Evolutionary conservation across 1,140 invertebrate genomes (phyloP).

Genomic region (Apocrypta bakeri): DNA sequence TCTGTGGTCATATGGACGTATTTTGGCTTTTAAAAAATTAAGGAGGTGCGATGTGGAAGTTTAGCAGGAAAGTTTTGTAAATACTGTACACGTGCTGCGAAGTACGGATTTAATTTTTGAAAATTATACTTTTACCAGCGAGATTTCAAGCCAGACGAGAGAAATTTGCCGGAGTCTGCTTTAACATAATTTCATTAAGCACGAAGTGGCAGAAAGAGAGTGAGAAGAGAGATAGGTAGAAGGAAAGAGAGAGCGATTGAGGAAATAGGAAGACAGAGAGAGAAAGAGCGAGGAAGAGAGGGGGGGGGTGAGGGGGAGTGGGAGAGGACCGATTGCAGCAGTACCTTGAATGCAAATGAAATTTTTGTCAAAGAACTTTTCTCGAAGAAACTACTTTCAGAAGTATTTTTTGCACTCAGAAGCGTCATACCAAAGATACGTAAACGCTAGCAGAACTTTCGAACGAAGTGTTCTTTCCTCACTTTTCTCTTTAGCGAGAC

Average conservation of each 20-base stretch:
- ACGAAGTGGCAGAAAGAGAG: neutral
- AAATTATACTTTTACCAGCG: slow-evolving; percentile 43
- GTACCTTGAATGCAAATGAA: slow-evolving; percentile 48
- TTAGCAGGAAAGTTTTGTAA: slow-evolving; percentile 10
- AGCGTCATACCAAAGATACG: slow-evolving; percentile 33
- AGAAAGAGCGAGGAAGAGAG: neutral
- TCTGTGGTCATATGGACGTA: neutral
- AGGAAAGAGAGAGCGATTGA: neutral
- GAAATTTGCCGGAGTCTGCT: slow-evolving; percentile 37
- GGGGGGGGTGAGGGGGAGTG: neutral
- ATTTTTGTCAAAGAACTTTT: slow-evolving; percentile 50
- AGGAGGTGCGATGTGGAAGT: neutral
- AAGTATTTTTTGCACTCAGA: slow-evolving; percentile 40
- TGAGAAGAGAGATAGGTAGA: neutral
- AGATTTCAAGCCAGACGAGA: slow-evolving; percentile 28
- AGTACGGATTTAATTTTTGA: slow-evolving; percentile 47
- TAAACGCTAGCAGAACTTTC: slow-evolving; percentile 39
- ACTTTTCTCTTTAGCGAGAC: slow-evolving; percentile 34
- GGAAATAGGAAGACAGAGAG: neutral
- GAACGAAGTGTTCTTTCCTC: slow-evolving; percentile 27
- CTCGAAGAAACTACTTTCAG: slow-evolving; percentile 29
- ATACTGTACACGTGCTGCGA: slow-evolving; percentile 34
- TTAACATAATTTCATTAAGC: slow-evolving; percentile 49
- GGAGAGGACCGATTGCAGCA: slow-evolving; percentile 23
- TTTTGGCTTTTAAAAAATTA: slow-evolving; percentile 8